These are phyloP conservation scores for Phrynocephalus vlangalii DNA, from an alignment of 2,797 vertebrate genomes.

Conservation along the genomic window DNA sequence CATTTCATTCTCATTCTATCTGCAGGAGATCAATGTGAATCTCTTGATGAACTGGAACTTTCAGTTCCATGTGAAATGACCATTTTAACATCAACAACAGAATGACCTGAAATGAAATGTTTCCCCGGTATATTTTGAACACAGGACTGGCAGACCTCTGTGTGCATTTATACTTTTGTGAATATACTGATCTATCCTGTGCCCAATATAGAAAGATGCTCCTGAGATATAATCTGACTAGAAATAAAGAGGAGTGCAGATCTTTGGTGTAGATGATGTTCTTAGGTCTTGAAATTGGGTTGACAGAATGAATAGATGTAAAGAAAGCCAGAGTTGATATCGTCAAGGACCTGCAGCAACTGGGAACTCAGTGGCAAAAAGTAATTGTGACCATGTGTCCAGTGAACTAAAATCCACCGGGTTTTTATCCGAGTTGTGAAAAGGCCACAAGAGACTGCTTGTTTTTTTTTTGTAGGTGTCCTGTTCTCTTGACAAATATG, in stretches of 20 bases:
- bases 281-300: not conserved
- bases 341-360: not conserved
- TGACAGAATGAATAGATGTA: not conserved
- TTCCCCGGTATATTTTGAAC: not conserved
- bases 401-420: not conserved
- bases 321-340: not conserved
- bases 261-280: not conserved
- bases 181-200: not conserved
- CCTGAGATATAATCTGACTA: no score
- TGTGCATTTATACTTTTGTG: not conserved
- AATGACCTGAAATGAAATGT: not conserved
- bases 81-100: not conserved
- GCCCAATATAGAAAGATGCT: not conserved
- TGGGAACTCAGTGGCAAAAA: not conserved
- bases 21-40: not conserved
- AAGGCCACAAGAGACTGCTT: not conserved
- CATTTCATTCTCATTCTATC: not conserved
- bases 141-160: not conserved
- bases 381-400: not conserved
- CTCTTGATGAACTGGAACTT: not conserved
- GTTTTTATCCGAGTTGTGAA: not conserved
- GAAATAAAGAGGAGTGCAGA: not conserved
- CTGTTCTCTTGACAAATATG: conserved; percentile 17
- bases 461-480: not conserved
- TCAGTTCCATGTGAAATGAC: not conserved